These are phyloP conservation scores for Biston betularia DNA, from an alignment of 2,888 invertebrate species.

Conservation along the genomic window DNA sequence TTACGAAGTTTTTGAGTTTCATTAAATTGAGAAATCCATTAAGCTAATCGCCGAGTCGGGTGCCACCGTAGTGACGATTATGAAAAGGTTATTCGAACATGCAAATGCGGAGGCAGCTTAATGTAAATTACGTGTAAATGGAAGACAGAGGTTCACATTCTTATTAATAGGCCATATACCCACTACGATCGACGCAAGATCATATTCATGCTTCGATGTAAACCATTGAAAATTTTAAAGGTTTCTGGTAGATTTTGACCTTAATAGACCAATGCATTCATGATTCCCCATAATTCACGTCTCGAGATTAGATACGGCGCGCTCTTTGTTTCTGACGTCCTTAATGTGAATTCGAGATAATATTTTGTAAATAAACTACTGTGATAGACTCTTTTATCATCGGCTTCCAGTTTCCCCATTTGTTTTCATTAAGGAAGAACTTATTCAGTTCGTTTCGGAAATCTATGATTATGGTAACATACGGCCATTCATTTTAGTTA, in stretches of 20 bases:
- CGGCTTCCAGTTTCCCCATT: conserved; percentile 67
- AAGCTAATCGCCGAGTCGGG: conserved; percentile 77
- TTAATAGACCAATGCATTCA: conserved; percentile 65
- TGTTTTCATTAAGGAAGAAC: conserved; percentile 72
- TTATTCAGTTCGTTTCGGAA: conserved; percentile 65
- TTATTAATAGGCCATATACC: conserved; percentile 49
- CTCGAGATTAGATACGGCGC: conserved; percentile 69
- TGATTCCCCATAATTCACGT: conserved; percentile 72
- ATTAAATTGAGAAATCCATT: conserved; percentile 83
- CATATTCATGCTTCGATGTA: conserved; percentile 2
- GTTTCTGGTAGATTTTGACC: conserved; percentile 13
- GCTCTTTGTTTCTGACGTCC: conserved; percentile 66
- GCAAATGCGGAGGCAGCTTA: conserved; percentile 78
- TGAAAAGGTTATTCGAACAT: conserved; percentile 79
- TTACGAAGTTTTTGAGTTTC: conserved; percentile 76
- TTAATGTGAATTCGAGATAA: conserved; percentile 53
- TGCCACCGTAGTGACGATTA: conserved; percentile 79
- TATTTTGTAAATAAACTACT: conserved; percentile 54
- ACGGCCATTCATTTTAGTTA: conserved; percentile 82
- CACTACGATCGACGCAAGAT: conserved; percentile 8
- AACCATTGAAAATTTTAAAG: conserved; percentile 7
- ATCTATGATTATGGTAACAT: conserved; percentile 80
- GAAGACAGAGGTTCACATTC: conserved; percentile 67
- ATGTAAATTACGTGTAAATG: conserved; percentile 82
- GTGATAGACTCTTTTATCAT: conserved; percentile 50